These are phyloP conservation scores for Perizoma flavofasciatum DNA, from an alignment of 2,888 invertebrate species.

Conservation along the genomic window DNA sequence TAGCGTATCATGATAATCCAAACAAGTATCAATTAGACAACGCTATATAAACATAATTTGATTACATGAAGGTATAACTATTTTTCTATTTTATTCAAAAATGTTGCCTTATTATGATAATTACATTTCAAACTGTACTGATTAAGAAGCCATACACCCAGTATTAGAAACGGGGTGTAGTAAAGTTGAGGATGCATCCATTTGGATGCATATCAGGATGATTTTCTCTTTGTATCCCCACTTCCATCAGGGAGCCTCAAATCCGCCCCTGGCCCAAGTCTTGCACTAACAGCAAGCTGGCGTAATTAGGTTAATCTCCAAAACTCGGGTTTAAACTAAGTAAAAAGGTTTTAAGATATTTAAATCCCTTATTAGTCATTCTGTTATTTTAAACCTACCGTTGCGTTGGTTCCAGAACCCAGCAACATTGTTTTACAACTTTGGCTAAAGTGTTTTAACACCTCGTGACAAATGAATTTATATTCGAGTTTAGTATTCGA, in stretches of 20 bases:
- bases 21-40: no score
- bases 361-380: slow-evolving; percentile 60
- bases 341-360: slow-evolving; percentile 60
- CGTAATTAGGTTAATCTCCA: slow-evolving; percentile 55
- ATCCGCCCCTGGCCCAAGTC: slow-evolving; percentile 9
- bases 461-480: slow-evolving; percentile 41
- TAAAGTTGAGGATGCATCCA: no score
- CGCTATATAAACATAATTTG: no score
- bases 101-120: no score
- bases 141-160: no score
- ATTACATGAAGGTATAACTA: no score
- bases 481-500: slow-evolving; percentile 30
- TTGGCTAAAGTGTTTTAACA: slow-evolving; percentile 44
- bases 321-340: slow-evolving; percentile 56
- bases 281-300: slow-evolving; percentile 47
- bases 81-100: no score
- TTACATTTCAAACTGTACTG: no score
- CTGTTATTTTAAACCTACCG: slow-evolving; percentile 47
- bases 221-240: neutral
- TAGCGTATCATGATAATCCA: no score
- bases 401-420: slow-evolving; percentile 35
- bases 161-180: no score
- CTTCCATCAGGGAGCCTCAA: slow-evolving; percentile 1
- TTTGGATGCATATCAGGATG: neutral
- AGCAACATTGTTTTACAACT: slow-evolving; percentile 48